Evolutionary conservation across 2,797 vertebrate species (phyloP), one percentile per base, ranked within the genome.

Genomic region (Pelobates cultripes): DNA sequence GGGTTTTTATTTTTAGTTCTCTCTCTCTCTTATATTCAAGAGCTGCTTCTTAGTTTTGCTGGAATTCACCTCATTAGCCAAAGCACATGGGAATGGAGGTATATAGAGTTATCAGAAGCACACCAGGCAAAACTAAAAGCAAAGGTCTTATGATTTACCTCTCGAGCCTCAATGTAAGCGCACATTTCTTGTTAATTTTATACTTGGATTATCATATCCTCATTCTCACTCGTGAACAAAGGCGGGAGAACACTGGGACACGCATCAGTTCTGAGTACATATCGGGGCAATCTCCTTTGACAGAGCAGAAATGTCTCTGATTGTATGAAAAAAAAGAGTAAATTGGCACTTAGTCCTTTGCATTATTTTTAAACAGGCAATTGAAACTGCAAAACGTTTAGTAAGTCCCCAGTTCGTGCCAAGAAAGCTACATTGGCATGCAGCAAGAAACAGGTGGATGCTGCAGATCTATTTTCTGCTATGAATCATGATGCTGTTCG

Each of bases 1-100:
- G 28, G 61, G 7, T 57, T 10, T 44, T 28, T 28, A 5, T 44
- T 67, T 28, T 28, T 28, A 28, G 28, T 28, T 28, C 28, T 28
- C 28, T 28, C 28, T 28, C 28, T 55, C 14, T 64, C 70, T 42
- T 66, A 4, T 12, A 10, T 28, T 55, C 3, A 78, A 82, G 75
- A 73, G 75, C 81, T 77, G 80, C 70, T 83, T 51, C 7, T 40
- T 78, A 68, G 47, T 68, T 40, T 51, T 43, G 6, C 9, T 28
- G 17, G 63, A 64, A 9, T 17, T 7, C 6, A 68, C 41, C 53
- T 63, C 77, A 28, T 10, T 47, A 78, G 55, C 15, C 4, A 28
- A 28, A 43, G 15, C 40, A 68, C 10, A 68, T 12, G 57, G 3
- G 57, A 6, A 51, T 5, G 47, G 47, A 10, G 47, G 5, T 10